A percentile compares a stretch with the other conserved stretches of the same genome.
These are phyloP conservation scores for Engraulis encrasicolus DNA, from an alignment of 2,113 vertebrate genomes.

Conservation along the genomic window DNA sequence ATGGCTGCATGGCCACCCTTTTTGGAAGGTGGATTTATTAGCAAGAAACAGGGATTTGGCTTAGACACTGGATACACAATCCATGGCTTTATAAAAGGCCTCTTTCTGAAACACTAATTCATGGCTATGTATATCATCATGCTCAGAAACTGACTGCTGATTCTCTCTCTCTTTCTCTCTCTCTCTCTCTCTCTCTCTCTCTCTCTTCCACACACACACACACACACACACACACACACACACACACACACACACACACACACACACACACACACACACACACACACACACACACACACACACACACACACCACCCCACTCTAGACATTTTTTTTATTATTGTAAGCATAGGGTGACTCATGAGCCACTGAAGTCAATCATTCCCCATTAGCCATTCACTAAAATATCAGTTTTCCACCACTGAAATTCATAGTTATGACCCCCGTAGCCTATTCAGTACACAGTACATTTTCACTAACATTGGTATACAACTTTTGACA, in stretches of 20 bases:
- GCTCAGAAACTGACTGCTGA: too few relatives aligned
- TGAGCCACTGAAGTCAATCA: not conserved
- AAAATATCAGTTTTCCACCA: not conserved
- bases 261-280: too few relatives aligned
- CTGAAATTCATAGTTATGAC: not conserved
- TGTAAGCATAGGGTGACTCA: not conserved
- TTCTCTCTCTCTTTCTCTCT: too few relatives aligned
- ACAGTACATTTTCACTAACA: too few relatives aligned
- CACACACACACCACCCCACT: too few relatives aligned
- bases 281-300: too few relatives aligned
- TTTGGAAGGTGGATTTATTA: conserved; percentile 58
- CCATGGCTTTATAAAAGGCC: conserved; percentile 67
- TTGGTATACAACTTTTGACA: too few relatives aligned
- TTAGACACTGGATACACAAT: conserved; percentile 44
- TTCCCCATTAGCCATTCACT: not conserved
- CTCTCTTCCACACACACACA: too few relatives aligned
- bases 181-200: too few relatives aligned
- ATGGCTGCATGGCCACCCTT: conserved; percentile 62
- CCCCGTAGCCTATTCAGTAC: not conserved
- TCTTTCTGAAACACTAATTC: conserved; percentile 63
- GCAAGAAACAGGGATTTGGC: conserved; percentile 59
- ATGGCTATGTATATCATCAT: conserved; percentile 47
- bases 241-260: too few relatives aligned
- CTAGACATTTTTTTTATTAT: too few relatives aligned
- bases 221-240: too few relatives aligned